Conservation (phyloP, 30 jellyfish, hydroid and myxozoan genomes). For the Hydractinia echinata region DNA sequence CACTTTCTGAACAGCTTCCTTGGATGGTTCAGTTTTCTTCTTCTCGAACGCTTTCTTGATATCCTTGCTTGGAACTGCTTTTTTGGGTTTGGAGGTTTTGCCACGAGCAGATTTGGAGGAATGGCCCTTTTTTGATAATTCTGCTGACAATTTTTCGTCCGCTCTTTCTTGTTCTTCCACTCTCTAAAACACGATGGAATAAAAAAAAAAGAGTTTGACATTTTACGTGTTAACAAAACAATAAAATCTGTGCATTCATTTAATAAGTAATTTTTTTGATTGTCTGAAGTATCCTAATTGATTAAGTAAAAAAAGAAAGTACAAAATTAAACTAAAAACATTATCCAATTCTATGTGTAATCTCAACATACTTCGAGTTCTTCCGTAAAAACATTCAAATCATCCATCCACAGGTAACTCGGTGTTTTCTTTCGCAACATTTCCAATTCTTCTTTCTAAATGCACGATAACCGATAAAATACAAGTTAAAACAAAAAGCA, state of each 20-base stretch:
- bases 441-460: constrained; percentile 70
- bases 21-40: constrained; percentile 11
- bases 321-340: no score
- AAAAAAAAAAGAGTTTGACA: not conserved
- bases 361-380: constrained; percentile 66
- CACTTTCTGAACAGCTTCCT: constrained; percentile 23
- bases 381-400: constrained; percentile 53
- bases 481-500: not conserved
- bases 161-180: constrained; percentile 70
- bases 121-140: constrained; percentile 36
- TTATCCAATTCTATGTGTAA: no score
- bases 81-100: constrained; percentile 4
- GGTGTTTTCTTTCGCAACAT: constrained; percentile 67
- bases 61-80: constrained; percentile 26
- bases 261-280: no score
- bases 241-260: no score
- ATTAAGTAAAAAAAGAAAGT: no score
- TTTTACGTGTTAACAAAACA: no score
- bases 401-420: constrained; percentile 72
- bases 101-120: not conserved
- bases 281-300: no score
- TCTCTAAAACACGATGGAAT: constrained; percentile 26
- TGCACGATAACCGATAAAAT: no score
- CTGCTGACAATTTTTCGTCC: constrained; percentile 41
- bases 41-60: constrained; percentile 32